Percentiles rank a stretch among this genome's conserved stretches.
Conservation (phyloP, 2,797 vertebrate species). For the Hippocampus kuda region DNA sequence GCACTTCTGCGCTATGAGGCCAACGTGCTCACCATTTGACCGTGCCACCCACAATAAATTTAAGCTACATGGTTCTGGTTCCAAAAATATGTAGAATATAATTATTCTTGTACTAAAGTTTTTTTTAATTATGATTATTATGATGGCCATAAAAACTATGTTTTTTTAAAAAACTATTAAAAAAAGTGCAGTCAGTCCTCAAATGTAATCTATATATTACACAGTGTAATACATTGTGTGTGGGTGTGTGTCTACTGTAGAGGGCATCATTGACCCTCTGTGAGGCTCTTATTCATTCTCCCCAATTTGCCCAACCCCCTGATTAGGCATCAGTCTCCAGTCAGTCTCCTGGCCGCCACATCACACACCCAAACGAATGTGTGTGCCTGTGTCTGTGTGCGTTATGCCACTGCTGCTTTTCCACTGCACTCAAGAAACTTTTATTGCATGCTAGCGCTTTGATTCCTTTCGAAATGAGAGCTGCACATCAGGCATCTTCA, state of each 20-base stretch:
- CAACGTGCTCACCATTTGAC: too few species aligned
- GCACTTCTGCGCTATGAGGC: too few species aligned
- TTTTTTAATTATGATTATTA: background rate
- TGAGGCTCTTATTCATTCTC: conserved; percentile 30
- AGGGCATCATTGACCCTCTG: conserved; percentile 67
- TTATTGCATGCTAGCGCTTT: conserved; percentile 62
- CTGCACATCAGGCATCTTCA: conserved; percentile 34
- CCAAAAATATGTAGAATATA: too few species aligned
- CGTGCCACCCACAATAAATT: too few species aligned
- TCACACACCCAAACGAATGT: conserved; percentile 47
- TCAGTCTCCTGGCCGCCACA: conserved; percentile 54
- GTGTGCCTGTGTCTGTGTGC: background rate
- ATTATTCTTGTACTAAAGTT: too few species aligned
- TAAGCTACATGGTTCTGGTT: background rate
- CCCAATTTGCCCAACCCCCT: conserved; percentile 23
- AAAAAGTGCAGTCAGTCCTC: background rate
- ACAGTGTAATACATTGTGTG: background rate
- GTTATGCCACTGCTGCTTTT: conserved; percentile 39
- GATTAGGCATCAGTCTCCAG: conserved; percentile 34
- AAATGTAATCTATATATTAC: background rate
- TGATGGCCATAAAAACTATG: too few species aligned
- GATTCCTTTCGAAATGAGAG: conserved; percentile 52
- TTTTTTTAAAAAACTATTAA: background rate
- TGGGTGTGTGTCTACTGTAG: conserved; percentile 57
- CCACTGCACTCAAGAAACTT: conserved; percentile 46